Base-by-base conservation (phyloP, 1,140 invertebrate genomes). In the Drosophila prosaltans region DNA sequence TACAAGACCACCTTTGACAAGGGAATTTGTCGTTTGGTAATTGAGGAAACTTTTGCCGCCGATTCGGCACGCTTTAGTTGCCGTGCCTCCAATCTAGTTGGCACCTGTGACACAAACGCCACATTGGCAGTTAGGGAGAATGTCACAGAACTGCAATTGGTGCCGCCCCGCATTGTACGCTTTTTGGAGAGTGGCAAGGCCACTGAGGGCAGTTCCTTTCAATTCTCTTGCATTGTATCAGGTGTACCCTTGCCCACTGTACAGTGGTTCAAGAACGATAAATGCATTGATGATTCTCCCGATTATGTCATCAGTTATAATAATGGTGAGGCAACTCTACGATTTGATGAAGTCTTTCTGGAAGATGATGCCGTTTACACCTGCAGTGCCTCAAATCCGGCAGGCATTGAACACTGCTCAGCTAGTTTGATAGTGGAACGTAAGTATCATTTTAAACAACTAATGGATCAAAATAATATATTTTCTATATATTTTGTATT, bases 381-480 rank as follows among this genome's bases (percentile, higher is more conserved):
- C 1, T 97, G 94, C 88, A 94, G 94, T 68, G 95, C 96, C 1
- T 93, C 93, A 24, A 98, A 98, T 92, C 93, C 94, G 43, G 93
- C 94, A 45, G 97, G 97, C 51, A 93, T 93, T 68, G 94, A 94
- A 1, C 95, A 96, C 89, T 97, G 96, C 11, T 94, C 94, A 41
- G 97, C 96, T 6, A 94, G 93, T 57, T 93, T 98, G 16, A 95
- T 93, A 63, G 97, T 98, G 1, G 96, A 96, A 95, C 95, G 96
- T 93, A 91, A 88, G 91, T 88, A 0, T 30, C 7, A 2, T 16
- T 59, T 9, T 1, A 7, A 16, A 6, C 1, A 36, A 48, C 5
- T 24, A 21, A 10, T 16, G 28, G 4, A 16, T 21, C 30, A 10
- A 64, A 1, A 28, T 24, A 1, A 28, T 36, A n/a, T 6, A 65